Conservation (phyloP, 2,797 vertebrate genomes). For the Poecilia picta region DNA sequence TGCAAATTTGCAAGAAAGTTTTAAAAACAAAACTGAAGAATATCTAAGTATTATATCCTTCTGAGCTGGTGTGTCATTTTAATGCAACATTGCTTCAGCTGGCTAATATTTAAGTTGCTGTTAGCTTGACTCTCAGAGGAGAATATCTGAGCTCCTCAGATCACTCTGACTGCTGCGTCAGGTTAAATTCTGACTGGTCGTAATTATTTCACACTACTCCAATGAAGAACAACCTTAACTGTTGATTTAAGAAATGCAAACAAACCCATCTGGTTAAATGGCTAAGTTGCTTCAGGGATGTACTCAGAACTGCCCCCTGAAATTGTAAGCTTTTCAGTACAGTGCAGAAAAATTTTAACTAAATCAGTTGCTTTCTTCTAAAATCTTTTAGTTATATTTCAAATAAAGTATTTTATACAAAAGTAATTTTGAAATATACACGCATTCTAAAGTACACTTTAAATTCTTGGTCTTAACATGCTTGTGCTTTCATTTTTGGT, state of each 20-base stretch:
- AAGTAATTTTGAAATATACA: constrained; percentile 16
- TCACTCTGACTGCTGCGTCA: neutral
- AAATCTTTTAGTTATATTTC: constrained; percentile 30
- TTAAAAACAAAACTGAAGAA: neutral
- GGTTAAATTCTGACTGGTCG: neutral
- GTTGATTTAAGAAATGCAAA: constrained; percentile 10
- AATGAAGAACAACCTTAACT: neutral
- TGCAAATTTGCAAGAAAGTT: neutral
- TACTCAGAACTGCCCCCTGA: neutral
- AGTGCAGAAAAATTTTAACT: neutral
- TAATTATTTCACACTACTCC: neutral
- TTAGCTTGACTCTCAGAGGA: neutral
- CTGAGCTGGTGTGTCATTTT: neutral
- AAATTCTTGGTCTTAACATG: constrained; percentile 12
- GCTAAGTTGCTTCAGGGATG: neutral
- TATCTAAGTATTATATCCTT: neutral
- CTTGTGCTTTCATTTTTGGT: constrained; percentile 42
- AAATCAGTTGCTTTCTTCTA: constrained; percentile 24
- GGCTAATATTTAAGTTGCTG: neutral
- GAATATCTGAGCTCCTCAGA: neutral
- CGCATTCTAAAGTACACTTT: constrained; percentile 20
- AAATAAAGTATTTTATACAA: constrained; percentile 7
- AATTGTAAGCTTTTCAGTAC: neutral
- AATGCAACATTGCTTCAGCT: neutral
- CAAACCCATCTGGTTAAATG: constrained; percentile 26